phyloP scores from a whole-genome alignment of 92 coral and sea anemone species.

The Blastomussa wellsi region DNA sequence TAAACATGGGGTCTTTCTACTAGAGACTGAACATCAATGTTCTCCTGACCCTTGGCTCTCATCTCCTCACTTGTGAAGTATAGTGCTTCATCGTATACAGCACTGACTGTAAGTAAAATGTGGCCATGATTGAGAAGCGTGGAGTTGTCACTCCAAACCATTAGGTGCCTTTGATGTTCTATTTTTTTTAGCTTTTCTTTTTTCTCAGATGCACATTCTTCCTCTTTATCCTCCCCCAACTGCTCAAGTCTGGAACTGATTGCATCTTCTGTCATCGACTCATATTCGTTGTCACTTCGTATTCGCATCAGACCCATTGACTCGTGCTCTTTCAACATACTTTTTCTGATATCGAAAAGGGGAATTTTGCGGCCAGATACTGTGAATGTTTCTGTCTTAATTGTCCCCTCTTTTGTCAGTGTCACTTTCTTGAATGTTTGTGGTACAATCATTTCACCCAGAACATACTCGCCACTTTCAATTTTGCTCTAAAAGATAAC shows the following conservation, averaged over 20 bases:
- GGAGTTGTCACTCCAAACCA: slow-evolving; percentile 12
- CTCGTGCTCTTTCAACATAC: slow-evolving; percentile 2
- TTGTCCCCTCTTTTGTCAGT: neutral
- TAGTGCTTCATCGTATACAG: slow-evolving; percentile 1
- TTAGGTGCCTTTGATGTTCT: neutral
- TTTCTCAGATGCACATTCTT: neutral
- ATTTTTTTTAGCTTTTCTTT: slow-evolving; percentile 7
- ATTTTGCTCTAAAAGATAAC: slow-evolving; percentile 10
- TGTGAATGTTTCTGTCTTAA: slow-evolving; percentile 10
- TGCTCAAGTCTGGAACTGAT: neutral
- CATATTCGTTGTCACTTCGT: neutral
- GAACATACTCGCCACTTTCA: slow-evolving; percentile 27
- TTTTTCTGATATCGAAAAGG: neutral
- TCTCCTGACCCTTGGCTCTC: slow-evolving; percentile 4
- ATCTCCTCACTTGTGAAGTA: neutral
- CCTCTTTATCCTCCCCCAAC: neutral
- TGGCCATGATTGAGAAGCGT: slow-evolving; percentile 16
- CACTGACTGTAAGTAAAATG: slow-evolving; percentile 2
- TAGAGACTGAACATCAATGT: slow-evolving; percentile 9
- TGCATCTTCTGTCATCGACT: slow-evolving; percentile 2
- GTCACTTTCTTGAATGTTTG: slow-evolving; percentile 29
- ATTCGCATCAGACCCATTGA: slow-evolving; percentile 1
- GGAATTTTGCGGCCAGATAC: slow-evolving; percentile 10
- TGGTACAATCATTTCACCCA: slow-evolving; percentile 21
- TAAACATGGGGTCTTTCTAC: neutral